Base-by-base conservation (phyloP, 1,140 invertebrate species). In the Drosophila kepulauana region DNA sequence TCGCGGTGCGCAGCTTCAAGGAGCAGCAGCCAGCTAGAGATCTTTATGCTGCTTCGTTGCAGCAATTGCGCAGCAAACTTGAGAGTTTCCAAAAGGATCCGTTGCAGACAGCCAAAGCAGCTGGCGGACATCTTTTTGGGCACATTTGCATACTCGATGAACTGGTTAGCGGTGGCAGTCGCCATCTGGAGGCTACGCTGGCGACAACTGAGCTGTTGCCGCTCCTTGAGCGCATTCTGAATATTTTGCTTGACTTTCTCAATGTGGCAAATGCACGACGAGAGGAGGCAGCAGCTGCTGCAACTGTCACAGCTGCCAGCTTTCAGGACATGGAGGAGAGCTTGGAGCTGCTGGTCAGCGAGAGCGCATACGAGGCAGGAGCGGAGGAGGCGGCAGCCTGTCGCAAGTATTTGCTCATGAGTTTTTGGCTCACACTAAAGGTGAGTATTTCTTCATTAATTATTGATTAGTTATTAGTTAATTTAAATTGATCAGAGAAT, bases 341-440 rank as follows among this genome's bases (percentile, higher is more conserved):
- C 81, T 91, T 94, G 6, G 82, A 93, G 65, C 62, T 92, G 15
- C 79, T 94, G 20, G 93, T 94, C 51, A 59, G 33, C 33, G 85
- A 88, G 56, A 94, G 94, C 58, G 77, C 66, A 3, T 84, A 86
- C 15, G 75, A 84, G 48, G 35, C 48, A 16, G 54, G 48, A 25
- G 51, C 64, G 69, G 51, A 91, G 3, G 30, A 93, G 69, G 65
- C 49, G 68, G 92, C 69, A 92, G 92, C 82, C 80, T 96, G 70
- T 94, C 94, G 62, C 93, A 94, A 63, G 93, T 96, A 67, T 94
- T 96, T 93, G 94, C 96, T 93, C 81, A 96, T 74, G 94, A 97
- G 78, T 85, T 97, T 97, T 78, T 97, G 96, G 96, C 93, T 96
- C 73, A 97, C 96, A 77, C 93, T 97, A 13, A 97, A 97, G 94